Evolutionary conservation across 53 echinoderm and acorn worm species (phyloP).

Genomic region (Zoroaster sp.): DNA sequence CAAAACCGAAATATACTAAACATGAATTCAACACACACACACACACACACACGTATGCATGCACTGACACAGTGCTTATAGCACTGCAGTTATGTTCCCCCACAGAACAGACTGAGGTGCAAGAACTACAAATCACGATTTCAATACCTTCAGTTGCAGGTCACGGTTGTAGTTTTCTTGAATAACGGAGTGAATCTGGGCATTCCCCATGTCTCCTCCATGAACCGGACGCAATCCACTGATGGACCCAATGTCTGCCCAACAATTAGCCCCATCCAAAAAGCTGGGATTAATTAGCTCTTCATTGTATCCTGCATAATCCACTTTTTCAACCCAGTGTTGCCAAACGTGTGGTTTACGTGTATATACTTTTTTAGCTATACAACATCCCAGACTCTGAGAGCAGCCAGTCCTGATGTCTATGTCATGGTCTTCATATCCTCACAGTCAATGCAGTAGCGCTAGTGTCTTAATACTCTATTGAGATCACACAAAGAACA

Average conservation of each 20-base stretch:
- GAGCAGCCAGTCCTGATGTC: constrained; percentile 35
- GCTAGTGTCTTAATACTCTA: constrained; percentile 37
- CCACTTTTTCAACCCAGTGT: constrained; percentile 24
- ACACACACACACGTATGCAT: background rate
- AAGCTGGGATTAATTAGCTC: constrained; percentile 10
- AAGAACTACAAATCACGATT: background rate
- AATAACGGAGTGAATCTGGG: constrained; percentile 98
- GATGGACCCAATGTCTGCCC: constrained; percentile 31
- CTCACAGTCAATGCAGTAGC: constrained; percentile 46
- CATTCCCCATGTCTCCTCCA: constrained; percentile 89
- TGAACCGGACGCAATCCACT: constrained; percentile 8
- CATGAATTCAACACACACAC: background rate
- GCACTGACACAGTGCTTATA: background rate
- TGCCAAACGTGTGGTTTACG: constrained; percentile 38
- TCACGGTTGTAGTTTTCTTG: constrained; percentile 99
- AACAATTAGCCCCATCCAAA: constrained; percentile 54
- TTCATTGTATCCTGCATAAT: constrained; percentile 25
- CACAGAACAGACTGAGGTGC: background rate
- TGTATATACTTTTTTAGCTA: background rate
- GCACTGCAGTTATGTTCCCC: background rate
- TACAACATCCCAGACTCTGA: constrained; percentile 7
- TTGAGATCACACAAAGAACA: constrained; percentile 54
- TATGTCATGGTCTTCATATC: constrained; percentile 53
- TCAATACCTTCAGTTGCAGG: constrained; percentile 80
- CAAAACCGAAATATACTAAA: background rate